phyloP scores from a whole-genome alignment of 2,797 vertebrate genomes.

The Cygnus olor region DNA sequence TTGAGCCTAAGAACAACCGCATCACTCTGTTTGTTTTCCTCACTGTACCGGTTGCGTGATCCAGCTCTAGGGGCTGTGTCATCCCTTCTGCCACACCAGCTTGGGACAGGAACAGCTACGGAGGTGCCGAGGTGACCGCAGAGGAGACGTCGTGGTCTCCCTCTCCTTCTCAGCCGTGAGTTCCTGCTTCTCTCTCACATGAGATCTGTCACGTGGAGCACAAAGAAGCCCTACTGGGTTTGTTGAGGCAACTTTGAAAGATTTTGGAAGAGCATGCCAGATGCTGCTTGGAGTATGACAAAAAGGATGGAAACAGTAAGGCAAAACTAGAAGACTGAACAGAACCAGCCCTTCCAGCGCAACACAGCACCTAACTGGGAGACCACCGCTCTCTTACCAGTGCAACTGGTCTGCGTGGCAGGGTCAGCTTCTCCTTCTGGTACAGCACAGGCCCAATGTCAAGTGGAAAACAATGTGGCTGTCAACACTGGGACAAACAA shows the following conservation, averaged over 20 bases:
- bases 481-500: neutral
- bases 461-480: neutral
- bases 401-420: accelerated
- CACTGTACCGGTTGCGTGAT: neutral
- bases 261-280: neutral
- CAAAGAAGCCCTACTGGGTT: neutral
- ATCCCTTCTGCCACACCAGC: neutral
- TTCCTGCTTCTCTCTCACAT: neutral
- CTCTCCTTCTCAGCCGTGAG: neutral
- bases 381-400: neutral
- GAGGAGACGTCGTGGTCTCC: neutral
- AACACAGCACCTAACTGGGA: neutral
- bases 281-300: neutral
- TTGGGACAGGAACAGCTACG: neutral
- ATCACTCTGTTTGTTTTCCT: neutral
- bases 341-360: neutral
- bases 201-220: accelerated
- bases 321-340: neutral
- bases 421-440: neutral
- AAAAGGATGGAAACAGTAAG: neutral
- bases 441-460: neutral
- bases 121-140: accelerated
- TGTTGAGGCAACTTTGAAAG: neutral
- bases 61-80: neutral
- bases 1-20: neutral